Base-by-base conservation (phyloP, 2,888 invertebrate genomes). In the Phoenoteleia sp. region DNA sequence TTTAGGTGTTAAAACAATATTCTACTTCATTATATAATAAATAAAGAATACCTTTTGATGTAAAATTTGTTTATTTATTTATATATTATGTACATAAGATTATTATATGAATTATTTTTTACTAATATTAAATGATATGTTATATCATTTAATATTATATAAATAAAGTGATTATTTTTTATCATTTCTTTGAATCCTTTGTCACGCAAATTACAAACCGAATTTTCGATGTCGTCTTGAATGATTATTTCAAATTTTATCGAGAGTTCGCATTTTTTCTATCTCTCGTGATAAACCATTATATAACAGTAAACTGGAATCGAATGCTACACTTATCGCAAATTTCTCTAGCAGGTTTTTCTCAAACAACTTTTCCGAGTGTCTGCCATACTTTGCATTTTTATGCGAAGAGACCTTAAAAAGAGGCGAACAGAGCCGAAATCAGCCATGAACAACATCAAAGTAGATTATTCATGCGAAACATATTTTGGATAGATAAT, bases 381-480 rank as follows among this genome's bases (percentile, higher is more conserved):
- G 42, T 54, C 64, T 27, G 29, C n/a, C 21, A 25, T 60, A 60
- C 60, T 76, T 76, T 64, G 75, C 71, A 74, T 82, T 82, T 81
- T 81, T 69, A 75, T 75, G 56, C 60, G 52, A 39, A 66, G 45
- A 60, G 27, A 19, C 33, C 66, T 77, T 49, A 29, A 66, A 83
- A 77, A 74, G 47, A 45, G 33, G 56, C 42, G 47, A 77, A 25
- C 36, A 7, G 42, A 45, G 23, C 77, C 64, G 58, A 77, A 77
- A 77, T 72, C 77, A 83, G 72, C 83, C 52, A 74, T 83, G 60
- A 77, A 83, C 71, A 72, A 67, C 72, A 60, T 74, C 72, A 83
- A 83, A 83, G 83, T 77, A 60, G 83, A 72, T 77, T 83, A 83
- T 83, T 83, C 72, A 83, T 83, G 77, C 83, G 60, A 42, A 83